Evolutionary conservation across 1,140 invertebrate species (phyloP), one percentile per base, ranked within the genome.

Genomic region (Cotesia chilonis): DNA sequence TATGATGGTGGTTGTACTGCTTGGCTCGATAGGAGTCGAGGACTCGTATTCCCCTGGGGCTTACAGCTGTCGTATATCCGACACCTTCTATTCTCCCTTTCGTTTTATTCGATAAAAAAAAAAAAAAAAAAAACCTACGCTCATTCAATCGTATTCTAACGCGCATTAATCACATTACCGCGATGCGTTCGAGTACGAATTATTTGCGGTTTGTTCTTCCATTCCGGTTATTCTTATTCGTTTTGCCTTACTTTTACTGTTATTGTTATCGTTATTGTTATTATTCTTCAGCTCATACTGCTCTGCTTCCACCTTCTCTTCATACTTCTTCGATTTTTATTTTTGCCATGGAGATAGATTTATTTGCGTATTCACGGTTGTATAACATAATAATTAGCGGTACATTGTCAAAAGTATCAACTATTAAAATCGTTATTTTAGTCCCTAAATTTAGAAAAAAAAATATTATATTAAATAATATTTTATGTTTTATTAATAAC

Each of bases 11-110:
- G 41, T 47, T 9, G 41, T 47, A 47, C 5, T 47, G 41, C 41
- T 47, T 10, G 5, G 41, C 41, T 47, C 41, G 63, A 37, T 38
- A n/a, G 10, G 78, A 82, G 83, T 85, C 80, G 82, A 82, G 82
- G 78, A 82, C 74, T 81, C 75, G 75, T 70, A 75, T 73, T 79
- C 82, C 83, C 82, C 70, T 69, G 80, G 78, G 84, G 79, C 78
- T 85, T 83, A 84, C 84, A 86, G 85, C 84, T 86, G 84, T 85
- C 84, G 83, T 80, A 79, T 79, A 83, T 78, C 83, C 84, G 77
- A 84, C 85, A 84, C 83, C 83, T 83, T 75, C 28, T 28, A 28
- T 28, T 28, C 78, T 74, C 76, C 76, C 71, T 76, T 70, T 55
- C 61, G 51, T 64, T 47, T 28, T 28, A 28, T 28, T 47, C 41